Conservation (phyloP, 2,888 invertebrate species). For the Adineta ricciae region DNA sequence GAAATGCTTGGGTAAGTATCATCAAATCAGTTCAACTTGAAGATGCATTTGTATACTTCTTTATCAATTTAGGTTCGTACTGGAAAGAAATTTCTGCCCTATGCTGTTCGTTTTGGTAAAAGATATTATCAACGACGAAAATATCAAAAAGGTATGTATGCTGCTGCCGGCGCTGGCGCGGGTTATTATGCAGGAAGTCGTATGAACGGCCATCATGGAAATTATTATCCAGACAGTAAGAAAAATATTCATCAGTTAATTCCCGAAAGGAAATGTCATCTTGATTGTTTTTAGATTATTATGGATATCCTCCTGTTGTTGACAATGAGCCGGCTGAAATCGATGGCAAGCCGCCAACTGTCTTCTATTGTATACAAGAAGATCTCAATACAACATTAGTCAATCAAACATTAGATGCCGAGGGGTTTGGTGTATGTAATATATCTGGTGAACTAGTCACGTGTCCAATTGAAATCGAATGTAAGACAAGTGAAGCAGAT, state of each 20-base stretch:
- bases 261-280: no score
- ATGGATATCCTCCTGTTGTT: background rate
- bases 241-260: background rate
- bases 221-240: background rate
- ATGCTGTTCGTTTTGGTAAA: background rate
- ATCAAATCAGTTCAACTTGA: no score
- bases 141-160: background rate
- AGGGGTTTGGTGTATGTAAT: background rate
- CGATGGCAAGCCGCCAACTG: background rate
- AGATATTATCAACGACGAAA: slow-evolving; percentile 11
- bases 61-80: background rate
- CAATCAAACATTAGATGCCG: background rate
- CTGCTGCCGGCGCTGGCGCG: background rate
- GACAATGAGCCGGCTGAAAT: background rate
- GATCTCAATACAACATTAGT: background rate
- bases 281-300: background rate
- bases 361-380: background rate
- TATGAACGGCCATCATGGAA: no score
- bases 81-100: background rate
- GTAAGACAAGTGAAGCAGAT: background rate
- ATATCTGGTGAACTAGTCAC: background rate
- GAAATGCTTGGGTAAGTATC: background rate
- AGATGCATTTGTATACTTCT: no score
- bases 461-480: slow-evolving; percentile 18
- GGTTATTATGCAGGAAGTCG: background rate